A percentile compares a stretch with the other conserved stretches of the same genome.
These are phyloP conservation scores for Deroptyus accipitrinus DNA, from an alignment of 2,113 vertebrate species.

Conservation along the genomic window DNA sequence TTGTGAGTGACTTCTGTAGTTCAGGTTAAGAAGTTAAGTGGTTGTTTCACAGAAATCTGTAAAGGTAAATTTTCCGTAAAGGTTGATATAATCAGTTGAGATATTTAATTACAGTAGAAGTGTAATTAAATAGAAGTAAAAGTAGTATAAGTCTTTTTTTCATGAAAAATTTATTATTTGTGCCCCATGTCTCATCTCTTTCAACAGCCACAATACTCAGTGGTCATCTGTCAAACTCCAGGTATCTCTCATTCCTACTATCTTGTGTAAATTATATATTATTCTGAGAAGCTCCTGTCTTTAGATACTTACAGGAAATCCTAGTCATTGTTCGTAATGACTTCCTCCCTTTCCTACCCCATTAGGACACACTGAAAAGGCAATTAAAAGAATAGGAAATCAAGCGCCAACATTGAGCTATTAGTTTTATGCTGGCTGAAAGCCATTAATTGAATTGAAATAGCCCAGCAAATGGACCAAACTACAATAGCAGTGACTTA, in stretches of 20 bases:
- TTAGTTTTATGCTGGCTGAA: neutral
- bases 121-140: neutral
- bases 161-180: neutral
- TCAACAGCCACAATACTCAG: neutral
- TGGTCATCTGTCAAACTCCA: neutral
- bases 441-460: neutral
- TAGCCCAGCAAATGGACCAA: neutral
- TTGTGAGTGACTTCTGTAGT: neutral
- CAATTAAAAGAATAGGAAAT: neutral
- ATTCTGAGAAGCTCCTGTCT: neutral
- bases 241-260: neutral
- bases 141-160: neutral
- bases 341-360: neutral
- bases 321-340: neutral
- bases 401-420: neutral
- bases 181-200: neutral
- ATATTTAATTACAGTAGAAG: neutral
- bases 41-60: neutral
- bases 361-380: neutral
- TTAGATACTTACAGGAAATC: neutral
- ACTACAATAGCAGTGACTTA: neutral
- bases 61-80: neutral
- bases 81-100: neutral
- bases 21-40: neutral
- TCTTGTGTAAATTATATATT: neutral